These are phyloP conservation scores for Huso huso DNA, from an alignment of 2,797 vertebrate genomes.

Conservation along the genomic window DNA sequence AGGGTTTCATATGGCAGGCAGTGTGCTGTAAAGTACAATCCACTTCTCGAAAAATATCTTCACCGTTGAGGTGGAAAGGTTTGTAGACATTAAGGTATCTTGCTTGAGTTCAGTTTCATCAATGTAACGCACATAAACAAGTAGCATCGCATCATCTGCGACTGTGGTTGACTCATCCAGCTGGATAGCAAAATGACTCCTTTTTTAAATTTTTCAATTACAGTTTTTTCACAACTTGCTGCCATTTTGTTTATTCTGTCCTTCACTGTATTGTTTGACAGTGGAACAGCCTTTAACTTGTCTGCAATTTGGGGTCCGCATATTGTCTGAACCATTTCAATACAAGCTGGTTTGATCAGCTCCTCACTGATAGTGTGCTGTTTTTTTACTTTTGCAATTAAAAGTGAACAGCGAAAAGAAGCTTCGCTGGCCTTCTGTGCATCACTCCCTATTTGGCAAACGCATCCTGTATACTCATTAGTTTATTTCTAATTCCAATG, in stretches of 20 bases:
- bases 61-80: not conserved
- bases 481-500: too few relatives aligned
- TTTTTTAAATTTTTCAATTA: not conserved
- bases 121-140: not conserved
- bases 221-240: not conserved
- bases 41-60: not conserved
- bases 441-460: too few relatives aligned
- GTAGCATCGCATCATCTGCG: not conserved
- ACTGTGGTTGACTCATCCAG: not conserved
- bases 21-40: not conserved
- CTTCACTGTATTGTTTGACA: slow-evolving; percentile 8
- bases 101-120: not conserved
- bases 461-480: too few relatives aligned
- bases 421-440: too few relatives aligned
- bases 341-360: not conserved
- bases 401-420: too few relatives aligned
- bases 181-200: slow-evolving; percentile 1
- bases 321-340: slow-evolving; percentile 13
- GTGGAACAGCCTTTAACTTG: slow-evolving; percentile 16
- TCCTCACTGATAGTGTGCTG: too few relatives aligned
- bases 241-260: slow-evolving; percentile 15
- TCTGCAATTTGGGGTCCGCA: slow-evolving; percentile 12
- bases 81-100: not conserved
- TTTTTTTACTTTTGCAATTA: too few relatives aligned
- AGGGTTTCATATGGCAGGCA: not conserved